Base-by-base conservation (phyloP, 2,797 vertebrate species). In the Oceanodroma leucorhoa region DNA sequence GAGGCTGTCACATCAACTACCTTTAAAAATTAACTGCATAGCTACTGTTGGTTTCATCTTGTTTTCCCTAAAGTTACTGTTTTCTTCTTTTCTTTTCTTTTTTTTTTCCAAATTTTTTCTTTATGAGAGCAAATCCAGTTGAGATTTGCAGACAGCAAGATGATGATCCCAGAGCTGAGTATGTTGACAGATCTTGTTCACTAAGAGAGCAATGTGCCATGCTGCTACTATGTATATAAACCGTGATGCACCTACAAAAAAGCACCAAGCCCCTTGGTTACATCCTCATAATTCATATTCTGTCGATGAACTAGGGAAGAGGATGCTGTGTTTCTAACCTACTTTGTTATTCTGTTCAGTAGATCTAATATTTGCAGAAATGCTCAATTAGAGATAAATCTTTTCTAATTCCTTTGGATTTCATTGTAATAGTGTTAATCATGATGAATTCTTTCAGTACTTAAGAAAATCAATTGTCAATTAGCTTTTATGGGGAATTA, bases 391-490 rank as follows among this genome's bases (percentile, higher is more conserved):
- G 93, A 95, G 95, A 95, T 94, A 97, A 97, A 97, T 94, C 83
- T 96, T 82, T 94, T 93, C 90, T 95, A 96, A 97, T 97, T 97
- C 92, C 91, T 95, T 96, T 80, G 88, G 58, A 94, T 96, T 96
- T 95, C 92, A 92, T 91, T 82, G 29, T 83, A 87, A 60, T 91
- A 55, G 76, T 89, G 92, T 95, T 96, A 96, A 97, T 96, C 71
- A 41, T 87, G 95, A 98, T 95, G 77, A 94, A 97, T 98, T 97
- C 89, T 92, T 90, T 86, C 94, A 93, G 92, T 94, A 93, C 96
- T 98, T 97, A 96, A 96, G 95, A 96, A 96, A 97, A 93, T 95
- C 85, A 95, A 88, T 96, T 96, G 97, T 96, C 98, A 97, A 70
- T 98, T 98, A 97, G 89, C 89, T 96, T 97, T 97, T 96, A 96